These are phyloP conservation scores for Yponomeuta plumbellus DNA, from an alignment of 2,888 invertebrate genomes.

Conservation along the genomic window DNA sequence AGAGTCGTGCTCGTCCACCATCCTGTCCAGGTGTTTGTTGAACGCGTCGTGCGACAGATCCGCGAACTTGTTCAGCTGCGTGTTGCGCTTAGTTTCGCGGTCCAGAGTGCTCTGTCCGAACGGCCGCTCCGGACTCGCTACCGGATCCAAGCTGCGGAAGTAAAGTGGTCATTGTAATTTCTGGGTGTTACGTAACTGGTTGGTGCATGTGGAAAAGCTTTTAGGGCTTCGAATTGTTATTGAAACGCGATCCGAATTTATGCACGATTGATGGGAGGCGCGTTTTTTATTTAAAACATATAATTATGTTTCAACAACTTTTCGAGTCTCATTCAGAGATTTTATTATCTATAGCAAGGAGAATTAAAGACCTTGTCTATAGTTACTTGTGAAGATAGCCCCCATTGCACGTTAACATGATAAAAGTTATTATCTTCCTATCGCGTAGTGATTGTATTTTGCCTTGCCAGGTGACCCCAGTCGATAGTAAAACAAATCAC, in stretches of 20 bases:
- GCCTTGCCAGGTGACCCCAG: not conserved
- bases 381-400: no score
- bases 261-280: not conserved
- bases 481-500: not conserved
- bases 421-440: no score
- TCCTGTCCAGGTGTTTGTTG: constrained; percentile 61
- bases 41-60: constrained; percentile 61
- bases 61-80: constrained; percentile 76
- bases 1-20: constrained; percentile 62
- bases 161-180: constrained; percentile 28
- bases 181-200: constrained; percentile 11
- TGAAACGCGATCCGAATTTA: not conserved
- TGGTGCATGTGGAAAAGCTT: not conserved
- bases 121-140: constrained; percentile 80
- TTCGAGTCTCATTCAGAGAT: no score
- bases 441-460: no score
- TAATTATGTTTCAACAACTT: no score
- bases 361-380: no score
- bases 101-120: constrained; percentile 70
- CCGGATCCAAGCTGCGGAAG: constrained; percentile 79
- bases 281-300: no score
- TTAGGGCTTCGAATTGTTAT: not conserved
- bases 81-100: constrained; percentile 78
- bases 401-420: no score
- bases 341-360: no score